phyloP scores from a whole-genome alignment of 2,888 invertebrate species.

The Tanaodytes sp. region DNA sequence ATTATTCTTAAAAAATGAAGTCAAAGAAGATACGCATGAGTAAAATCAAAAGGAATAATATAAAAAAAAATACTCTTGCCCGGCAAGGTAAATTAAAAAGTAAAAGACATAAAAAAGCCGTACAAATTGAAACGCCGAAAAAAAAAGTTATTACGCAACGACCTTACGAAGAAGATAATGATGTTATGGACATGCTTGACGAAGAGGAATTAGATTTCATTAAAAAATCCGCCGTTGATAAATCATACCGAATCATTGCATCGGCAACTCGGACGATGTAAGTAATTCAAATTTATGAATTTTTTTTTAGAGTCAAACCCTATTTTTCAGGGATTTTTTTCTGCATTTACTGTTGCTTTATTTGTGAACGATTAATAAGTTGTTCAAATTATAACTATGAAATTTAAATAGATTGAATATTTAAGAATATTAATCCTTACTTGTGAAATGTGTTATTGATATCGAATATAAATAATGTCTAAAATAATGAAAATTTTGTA shows the following conservation, averaged over 20 bases:
- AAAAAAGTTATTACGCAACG: constrained; percentile 66
- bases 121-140: constrained; percentile 57
- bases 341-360: background rate
- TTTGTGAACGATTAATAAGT: no score
- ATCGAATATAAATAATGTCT: no score
- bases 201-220: constrained; percentile 75
- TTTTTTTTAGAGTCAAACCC: background rate
- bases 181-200: constrained; percentile 76
- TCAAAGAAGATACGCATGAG: constrained; percentile 66
- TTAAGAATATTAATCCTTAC: no score
- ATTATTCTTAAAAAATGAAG: constrained; percentile 67
- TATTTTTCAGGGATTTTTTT: background rate
- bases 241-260: constrained; percentile 74
- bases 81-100: constrained; percentile 71
- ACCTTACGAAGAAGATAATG: constrained; percentile 73
- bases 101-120: constrained; percentile 63
- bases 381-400: no score
- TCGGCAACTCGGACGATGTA: no score
- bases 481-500: no score
- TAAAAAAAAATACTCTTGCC: constrained; percentile 69
- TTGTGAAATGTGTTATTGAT: no score
- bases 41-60: constrained; percentile 71
- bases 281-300: background rate
- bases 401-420: no score
- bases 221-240: constrained; percentile 72